Conservation (phyloP, 2,113 vertebrate species). For the Chlorodrepanis virens region DNA sequence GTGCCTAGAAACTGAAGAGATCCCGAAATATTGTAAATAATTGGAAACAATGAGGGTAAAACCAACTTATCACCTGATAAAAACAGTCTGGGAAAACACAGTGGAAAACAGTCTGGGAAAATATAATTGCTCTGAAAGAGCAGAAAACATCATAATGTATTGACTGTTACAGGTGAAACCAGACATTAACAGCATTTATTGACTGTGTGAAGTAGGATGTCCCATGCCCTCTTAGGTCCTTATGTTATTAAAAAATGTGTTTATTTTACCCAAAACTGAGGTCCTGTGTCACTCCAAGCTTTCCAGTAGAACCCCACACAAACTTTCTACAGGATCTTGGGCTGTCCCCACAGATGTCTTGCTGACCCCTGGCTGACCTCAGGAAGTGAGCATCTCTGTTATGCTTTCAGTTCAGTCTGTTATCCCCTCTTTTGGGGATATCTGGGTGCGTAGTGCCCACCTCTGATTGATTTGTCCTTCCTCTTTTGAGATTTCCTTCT, state of each 20-base stretch:
- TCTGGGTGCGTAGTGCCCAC: background rate
- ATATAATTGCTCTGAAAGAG: background rate
- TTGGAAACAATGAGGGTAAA: background rate
- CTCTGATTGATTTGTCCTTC: background rate
- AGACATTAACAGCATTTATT: background rate
- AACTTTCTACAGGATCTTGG: background rate
- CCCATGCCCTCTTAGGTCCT: rapidly evolving
- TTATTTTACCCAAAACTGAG: background rate
- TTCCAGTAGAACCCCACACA: rapidly evolving
- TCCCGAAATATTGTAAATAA: background rate
- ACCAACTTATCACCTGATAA: background rate
- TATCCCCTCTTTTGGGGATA: background rate
- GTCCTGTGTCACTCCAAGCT: background rate
- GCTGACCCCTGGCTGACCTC: background rate
- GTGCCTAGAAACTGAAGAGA: background rate
- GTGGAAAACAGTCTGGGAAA: background rate
- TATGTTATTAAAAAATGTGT: background rate
- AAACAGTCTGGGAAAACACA: background rate
- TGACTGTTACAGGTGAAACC: background rate
- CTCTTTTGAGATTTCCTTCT: background rate
- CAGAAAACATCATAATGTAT: background rate
- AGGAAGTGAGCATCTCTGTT: background rate
- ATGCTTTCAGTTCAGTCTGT: background rate
- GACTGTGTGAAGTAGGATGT: background rate
- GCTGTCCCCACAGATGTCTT: background rate